Evolutionary conservation across 2,888 invertebrate species (phyloP), one percentile per base, ranked within the genome.

Genomic region (Tipula unca): DNA sequence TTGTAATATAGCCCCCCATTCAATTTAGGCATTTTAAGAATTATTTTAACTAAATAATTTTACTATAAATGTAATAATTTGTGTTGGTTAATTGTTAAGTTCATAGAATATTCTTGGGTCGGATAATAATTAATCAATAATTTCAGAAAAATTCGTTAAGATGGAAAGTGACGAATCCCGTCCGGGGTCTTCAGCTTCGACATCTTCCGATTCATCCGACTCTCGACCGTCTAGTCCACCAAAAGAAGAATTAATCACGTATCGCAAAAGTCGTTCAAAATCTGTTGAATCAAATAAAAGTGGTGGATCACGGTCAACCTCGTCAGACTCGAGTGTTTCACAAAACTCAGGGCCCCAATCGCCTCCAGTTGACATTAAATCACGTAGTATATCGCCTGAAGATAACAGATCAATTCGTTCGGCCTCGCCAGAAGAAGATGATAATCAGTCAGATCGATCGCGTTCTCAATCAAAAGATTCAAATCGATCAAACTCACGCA

Each of bases 161-260:
- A 88, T 89, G 88, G 89, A 88, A 86, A 88, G 88, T 82, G 89
- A 88, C 86, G 91, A 91, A 86, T 90, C 91, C 14, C 88, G 88
- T 32, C 89, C 89, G 84, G 90, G 89, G 86, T 89, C 89, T 85
- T 89, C 89, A 84, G 88, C 85, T 89, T 90, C 92, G 91, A 85
- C 48, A 86, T 92, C 92, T 32, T 92, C 92, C 84, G 91, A 91
- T 86, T 92, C 91, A 36, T 92, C 91, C 4, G 91, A 91, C 86
- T 89, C 90, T 29, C 87, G 87, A 1, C 89, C 89, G 85, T 89
- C 88, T 1, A 87, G 87, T 86, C 87, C 87, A 8, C 91, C 32
- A 48, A 86, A 87, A 1, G 87, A 87, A 39, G 87, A 91, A 91
- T 88, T 90, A 91, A 82, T 92, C 1, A 14, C 29, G 13, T 36